phyloP scores from a whole-genome alignment of 2,113 vertebrate species.

The Anser brachyrhynchus region DNA sequence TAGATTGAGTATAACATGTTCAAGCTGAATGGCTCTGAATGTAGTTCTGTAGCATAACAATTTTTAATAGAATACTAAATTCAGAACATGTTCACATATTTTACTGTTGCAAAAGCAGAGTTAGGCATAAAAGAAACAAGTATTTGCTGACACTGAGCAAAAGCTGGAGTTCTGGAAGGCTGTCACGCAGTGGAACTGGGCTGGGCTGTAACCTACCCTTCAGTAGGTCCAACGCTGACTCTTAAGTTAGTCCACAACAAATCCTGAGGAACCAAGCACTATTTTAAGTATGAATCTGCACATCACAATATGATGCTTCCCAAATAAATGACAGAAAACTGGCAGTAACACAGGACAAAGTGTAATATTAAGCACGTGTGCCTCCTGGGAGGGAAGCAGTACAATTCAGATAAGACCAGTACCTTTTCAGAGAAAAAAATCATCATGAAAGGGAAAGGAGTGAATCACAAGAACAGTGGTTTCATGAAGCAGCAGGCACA shows the following conservation, averaged over 20 bases:
- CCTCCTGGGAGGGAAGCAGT: not conserved
- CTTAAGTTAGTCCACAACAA: rapidly evolving
- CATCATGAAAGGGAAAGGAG: not conserved
- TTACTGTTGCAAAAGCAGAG: not conserved
- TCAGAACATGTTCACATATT: not conserved
- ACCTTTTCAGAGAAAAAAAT: not conserved
- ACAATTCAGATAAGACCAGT: not conserved
- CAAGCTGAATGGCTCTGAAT: not conserved
- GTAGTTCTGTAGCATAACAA: not conserved
- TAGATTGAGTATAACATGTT: not conserved
- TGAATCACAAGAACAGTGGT: not conserved
- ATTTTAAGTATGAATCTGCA: not conserved
- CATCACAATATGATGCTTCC: not conserved
- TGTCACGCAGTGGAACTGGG: not conserved
- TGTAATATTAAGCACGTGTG: not conserved
- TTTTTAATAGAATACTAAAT: not conserved
- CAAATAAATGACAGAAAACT: not conserved
- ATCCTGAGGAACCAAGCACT: not conserved
- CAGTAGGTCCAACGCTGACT: not conserved
- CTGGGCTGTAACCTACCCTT: not conserved
- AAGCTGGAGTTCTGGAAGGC: not conserved
- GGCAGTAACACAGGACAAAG: not conserved
- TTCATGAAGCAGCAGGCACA: not conserved
- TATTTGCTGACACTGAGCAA: not conserved
- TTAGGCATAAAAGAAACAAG: not conserved